Base-by-base conservation (phyloP, 1,140 invertebrate species). In the Drosophila serrata region DNA sequence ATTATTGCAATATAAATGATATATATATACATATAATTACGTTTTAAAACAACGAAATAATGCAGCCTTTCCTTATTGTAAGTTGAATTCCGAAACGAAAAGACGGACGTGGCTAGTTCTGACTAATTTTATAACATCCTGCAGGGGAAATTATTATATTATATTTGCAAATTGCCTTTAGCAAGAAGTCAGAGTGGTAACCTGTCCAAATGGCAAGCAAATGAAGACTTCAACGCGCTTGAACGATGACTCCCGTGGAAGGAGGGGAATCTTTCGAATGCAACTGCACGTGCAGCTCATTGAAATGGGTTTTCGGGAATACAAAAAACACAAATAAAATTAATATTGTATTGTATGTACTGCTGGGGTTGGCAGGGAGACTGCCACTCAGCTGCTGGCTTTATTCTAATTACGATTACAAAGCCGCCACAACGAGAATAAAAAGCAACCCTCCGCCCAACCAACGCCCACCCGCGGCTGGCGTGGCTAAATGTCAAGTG, bases 381-480 rank as follows among this genome's bases (percentile, higher is more conserved):
- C 69, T 62, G 75, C 76, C 73, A 81, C 84, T 88, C 74, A 78
- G 82, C 64, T 55, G 27, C 51, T 80, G 68, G 42, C 68, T 88
- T 88, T 78, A 84, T 88, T 88, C 80, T 90, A 90, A 88, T 88
- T 90, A 88, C 59, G 69, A 68, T 27, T 67, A 43, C 81, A 67
- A 55, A 69, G 31, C 64, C 76, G 64, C 57, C 65, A 69, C 53
- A 37, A 55, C 33, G 15, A 45, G 24, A 24, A 46, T 13, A 24
- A 46, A 74, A 69, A 48, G 11, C 61, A 39, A 63, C 68, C 42
- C 79, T 64, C 42, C 42, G 35, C 19, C 51, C 33, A 24, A n/a
- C 31, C 33, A 37, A 55, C 13, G 63, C 42, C 57, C 84, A 69
- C 84, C 84, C 76, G 45, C 15, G 13, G 45, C 45, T 46, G 72